phyloP scores from a whole-genome alignment of 2,113 vertebrate species.

The Macrotis lagotis region DNA sequence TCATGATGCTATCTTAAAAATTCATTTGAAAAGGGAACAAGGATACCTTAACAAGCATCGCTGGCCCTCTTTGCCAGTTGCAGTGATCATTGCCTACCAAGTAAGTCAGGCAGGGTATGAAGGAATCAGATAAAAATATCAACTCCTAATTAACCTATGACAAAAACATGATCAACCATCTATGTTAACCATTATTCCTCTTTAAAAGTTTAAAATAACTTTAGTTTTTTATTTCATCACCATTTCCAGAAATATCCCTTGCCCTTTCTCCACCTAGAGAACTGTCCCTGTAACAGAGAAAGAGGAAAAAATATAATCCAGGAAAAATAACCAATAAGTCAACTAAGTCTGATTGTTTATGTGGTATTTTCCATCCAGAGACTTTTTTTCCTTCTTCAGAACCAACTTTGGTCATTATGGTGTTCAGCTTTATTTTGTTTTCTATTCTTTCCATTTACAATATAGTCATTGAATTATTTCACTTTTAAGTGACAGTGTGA shows the following conservation, averaged over 20 bases:
- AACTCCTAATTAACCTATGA: neutral
- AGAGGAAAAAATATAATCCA: neutral
- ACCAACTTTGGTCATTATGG: neutral
- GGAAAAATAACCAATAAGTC: neutral
- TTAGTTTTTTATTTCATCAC: neutral
- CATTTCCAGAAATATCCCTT: neutral
- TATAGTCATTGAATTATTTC: neutral
- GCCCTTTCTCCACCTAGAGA: neutral
- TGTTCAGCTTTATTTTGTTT: neutral
- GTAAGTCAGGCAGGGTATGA: neutral
- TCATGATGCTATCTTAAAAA: slow-evolving; percentile 35
- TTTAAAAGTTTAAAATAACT: neutral
- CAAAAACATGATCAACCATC: neutral
- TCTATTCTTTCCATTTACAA: neutral
- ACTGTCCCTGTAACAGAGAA: neutral
- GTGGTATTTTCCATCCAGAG: neutral
- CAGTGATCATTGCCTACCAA: neutral
- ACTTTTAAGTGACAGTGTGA: slow-evolving; percentile 12
- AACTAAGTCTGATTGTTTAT: neutral
- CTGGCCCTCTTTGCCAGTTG: neutral
- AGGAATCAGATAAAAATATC: neutral
- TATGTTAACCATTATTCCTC: neutral
- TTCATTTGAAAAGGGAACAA: neutral
- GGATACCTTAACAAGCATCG: neutral
- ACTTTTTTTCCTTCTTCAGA: neutral